Percentiles rank a stretch among this genome's conserved stretches.
Conservation (phyloP, 2,797 vertebrate genomes). For the Decapterus maruadsi region DNA sequence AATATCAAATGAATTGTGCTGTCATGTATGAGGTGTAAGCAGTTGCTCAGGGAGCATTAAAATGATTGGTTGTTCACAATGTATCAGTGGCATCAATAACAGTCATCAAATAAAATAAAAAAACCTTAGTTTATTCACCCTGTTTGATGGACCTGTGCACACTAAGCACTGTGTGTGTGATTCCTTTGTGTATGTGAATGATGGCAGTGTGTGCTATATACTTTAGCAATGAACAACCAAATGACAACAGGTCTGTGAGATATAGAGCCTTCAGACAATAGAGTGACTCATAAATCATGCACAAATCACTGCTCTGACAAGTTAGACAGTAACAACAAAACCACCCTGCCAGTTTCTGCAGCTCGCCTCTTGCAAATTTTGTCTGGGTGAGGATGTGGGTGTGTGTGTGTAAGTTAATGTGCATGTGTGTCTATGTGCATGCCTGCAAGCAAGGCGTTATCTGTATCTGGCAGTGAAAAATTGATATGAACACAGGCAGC, state of each 20-base stretch:
- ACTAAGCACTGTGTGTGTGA: not conserved
- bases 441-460: slow-evolving; percentile 51
- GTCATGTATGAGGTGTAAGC: not conserved
- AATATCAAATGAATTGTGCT: not conserved
- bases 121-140: not conserved
- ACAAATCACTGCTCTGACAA: slow-evolving; percentile 61
- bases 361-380: slow-evolving; percentile 59
- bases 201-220: slow-evolving; percentile 9
- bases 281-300: slow-evolving; percentile 60
- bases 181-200: not conserved
- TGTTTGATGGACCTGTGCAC: not conserved
- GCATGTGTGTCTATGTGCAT: slow-evolving; percentile 24
- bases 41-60: slow-evolving; percentile 8
- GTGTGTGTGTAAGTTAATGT: slow-evolving; percentile 30
- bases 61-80: slow-evolving; percentile 11
- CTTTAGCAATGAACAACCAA: slow-evolving; percentile 27
- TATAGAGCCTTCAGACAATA: slow-evolving; percentile 37
- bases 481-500: slow-evolving; percentile 68
- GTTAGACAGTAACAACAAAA: slow-evolving; percentile 63
- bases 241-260: slow-evolving; percentile 37
- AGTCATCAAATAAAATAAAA: slow-evolving; percentile 25
- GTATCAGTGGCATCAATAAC: not conserved
- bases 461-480: slow-evolving; percentile 69
- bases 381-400: slow-evolving; percentile 47
- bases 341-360: slow-evolving; percentile 46